These are phyloP conservation scores for Morpho achilles DNA, from an alignment of 2,888 invertebrate species.

Conservation along the genomic window DNA sequence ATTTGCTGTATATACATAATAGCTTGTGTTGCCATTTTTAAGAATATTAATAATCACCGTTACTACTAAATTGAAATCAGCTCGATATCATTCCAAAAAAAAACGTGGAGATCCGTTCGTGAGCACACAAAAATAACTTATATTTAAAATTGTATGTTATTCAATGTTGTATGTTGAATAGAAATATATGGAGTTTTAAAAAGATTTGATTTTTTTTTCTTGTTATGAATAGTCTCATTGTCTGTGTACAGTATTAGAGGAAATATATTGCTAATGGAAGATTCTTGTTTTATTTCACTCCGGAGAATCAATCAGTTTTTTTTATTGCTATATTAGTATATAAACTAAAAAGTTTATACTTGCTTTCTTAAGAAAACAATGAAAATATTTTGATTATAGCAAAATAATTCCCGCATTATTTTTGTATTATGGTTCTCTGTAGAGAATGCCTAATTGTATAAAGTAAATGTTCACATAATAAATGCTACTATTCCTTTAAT, in stretches of 20 bases:
- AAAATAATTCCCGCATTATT: no score
- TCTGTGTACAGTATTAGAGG: constrained; percentile 69
- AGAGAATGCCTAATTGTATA: no score
- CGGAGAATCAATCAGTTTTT: constrained; percentile 16
- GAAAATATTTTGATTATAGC: no score
- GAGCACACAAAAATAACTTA: constrained; percentile 42
- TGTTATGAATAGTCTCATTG: constrained; percentile 50
- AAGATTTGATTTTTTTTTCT: constrained; percentile 43
- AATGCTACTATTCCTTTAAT: no score
- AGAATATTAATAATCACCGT: constrained; percentile 30
- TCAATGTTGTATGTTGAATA: constrained; percentile 72
- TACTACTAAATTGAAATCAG: constrained; percentile 48
- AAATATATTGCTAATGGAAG: constrained; percentile 65
- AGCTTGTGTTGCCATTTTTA: constrained; percentile 36
- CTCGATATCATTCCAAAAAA: constrained; percentile 72
- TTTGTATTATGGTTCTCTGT: no score
- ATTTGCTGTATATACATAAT: constrained; percentile 37
- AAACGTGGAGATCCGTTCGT: constrained; percentile 47
- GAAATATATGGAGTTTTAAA: constrained; percentile 67
- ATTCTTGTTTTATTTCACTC: constrained; percentile 48
- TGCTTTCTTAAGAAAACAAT: no score
- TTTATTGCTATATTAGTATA: constrained; percentile 30
- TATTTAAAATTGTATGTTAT: constrained; percentile 60
- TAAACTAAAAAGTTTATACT: neutral
- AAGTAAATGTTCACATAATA: no score